These are phyloP conservation scores for Icerya purchasi DNA, from an alignment of 2,888 invertebrate species.

Conservation along the genomic window DNA sequence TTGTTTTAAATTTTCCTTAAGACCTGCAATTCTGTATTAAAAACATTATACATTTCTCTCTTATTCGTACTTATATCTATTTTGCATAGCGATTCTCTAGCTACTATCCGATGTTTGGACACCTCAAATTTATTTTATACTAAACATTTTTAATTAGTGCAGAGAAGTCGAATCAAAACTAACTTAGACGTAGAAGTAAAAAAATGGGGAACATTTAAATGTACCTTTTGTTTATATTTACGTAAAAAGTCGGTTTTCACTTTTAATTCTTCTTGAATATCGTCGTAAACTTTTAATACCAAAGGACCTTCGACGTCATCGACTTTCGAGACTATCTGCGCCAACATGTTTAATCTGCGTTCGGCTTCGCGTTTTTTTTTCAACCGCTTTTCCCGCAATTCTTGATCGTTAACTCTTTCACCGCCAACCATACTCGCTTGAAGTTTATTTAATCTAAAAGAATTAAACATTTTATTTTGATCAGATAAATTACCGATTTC, in stretches of 20 bases:
- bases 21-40: no score
- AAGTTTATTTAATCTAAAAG: conserved; percentile 34
- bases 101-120: no score
- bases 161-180: no score
- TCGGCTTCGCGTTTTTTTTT: conserved; percentile 48
- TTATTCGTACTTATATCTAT: no score
- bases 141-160: no score
- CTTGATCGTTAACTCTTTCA: conserved; percentile 47
- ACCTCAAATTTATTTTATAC: no score
- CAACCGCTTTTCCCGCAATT: conserved; percentile 42
- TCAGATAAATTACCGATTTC: no score
- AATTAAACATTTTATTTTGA: conserved; percentile 13
- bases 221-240: conserved; percentile 39
- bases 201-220: background rate
- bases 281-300: conserved; percentile 51
- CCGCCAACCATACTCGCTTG: conserved; percentile 60
- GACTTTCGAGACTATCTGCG: conserved; percentile 27
- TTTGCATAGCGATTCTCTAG: no score
- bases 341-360: conserved; percentile 33
- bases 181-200: no score
- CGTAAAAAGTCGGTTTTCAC: conserved; percentile 44
- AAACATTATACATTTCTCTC: no score
- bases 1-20: no score
- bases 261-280: conserved; percentile 54
- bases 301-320: conserved; percentile 42